Evolutionary conservation across 2,113 vertebrate genomes (phyloP).

Genomic region (Callospermophilus lateralis): DNA sequence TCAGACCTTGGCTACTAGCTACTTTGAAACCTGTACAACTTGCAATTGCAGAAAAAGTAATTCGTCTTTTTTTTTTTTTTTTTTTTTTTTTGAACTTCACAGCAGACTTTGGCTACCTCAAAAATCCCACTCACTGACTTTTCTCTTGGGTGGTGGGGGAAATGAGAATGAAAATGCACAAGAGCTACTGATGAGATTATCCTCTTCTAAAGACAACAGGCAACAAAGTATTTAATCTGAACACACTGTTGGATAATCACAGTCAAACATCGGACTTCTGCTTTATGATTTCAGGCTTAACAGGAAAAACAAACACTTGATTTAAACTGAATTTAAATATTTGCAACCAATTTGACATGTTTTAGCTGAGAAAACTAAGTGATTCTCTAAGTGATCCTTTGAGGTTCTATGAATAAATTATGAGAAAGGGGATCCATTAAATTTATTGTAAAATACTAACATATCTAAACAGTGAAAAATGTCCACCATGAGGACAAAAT

Average conservation of each 20-base stretch:
- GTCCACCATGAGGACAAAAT: neutral
- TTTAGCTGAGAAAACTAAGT: constrained; percentile 47
- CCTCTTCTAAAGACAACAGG: neutral
- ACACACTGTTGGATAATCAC: neutral
- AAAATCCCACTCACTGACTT: neutral
- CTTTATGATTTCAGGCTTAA: constrained; percentile 56
- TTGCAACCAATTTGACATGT: constrained; percentile 15
- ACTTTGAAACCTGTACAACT: neutral
- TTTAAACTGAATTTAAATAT: constrained; percentile 52
- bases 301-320: constrained; percentile 33
- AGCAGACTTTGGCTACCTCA: neutral
- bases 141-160: neutral
- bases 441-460: neutral
- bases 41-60: neutral
- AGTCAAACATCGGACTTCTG: constrained; percentile 29
- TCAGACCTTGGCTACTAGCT: neutral
- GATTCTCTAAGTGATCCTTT: neutral
- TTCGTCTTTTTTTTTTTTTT: neutral
- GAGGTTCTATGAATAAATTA: constrained; percentile 33
- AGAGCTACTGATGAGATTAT: constrained; percentile 8
- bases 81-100: neutral
- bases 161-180: neutral
- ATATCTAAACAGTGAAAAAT: neutral
- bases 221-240: constrained; percentile 53
- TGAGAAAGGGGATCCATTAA: neutral